Evolutionary conservation across 2,888 invertebrate species (phyloP), one percentile per base, ranked within the genome.

Genomic region (Imbricaverruca yamaguchii): DNA sequence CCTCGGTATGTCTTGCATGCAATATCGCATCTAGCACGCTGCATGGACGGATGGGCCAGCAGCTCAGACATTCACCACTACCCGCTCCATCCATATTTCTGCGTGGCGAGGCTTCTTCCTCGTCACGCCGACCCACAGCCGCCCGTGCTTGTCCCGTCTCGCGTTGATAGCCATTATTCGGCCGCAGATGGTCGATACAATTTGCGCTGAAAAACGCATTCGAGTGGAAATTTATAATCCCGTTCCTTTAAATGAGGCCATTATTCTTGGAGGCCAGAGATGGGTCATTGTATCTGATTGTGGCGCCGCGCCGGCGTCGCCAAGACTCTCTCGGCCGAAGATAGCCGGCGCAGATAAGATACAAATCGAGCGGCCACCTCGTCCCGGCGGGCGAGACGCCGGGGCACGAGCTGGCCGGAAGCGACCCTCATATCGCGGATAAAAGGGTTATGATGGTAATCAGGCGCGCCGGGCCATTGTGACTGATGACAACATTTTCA

Each of bases 221-320:
- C 74, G 53, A 55, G 55, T 21, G 74, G 74, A 74, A 55, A 74
- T 74, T 74, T 74, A 74, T 74, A 74, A 74, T 74, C 53, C 55
- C 74, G 6, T 55, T 53, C 74, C 21, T 74, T 53, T 74, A 74
- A 74, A 74, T 74, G 74, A 74, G 74, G 74, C 74, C 18, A 74
- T 74, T 74, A 74, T 74, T 74, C 74, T 74, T 74, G 74, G 18
- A 74, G 21, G 12, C 74, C 7, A 7, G 53, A 53, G 74, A 74
- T 55, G 74, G 74, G 74, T 74, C 74, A 74, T 55, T 74, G 55
- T 74, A 74, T 74, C 74, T 74, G 74, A 74, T 74, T 74, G 53
- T 7, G 74, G 55, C 21, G 55, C 74, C 21, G 55, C 1, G 9
- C 18, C 21, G 55, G 21, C 15, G 12, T 59, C 12, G 59, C 59